A percentile compares a stretch with the other conserved stretches of the same genome.
Evolutionary conservation across 2,888 invertebrate genomes (phyloP).

Genomic region (Apotomis betuletana): DNA sequence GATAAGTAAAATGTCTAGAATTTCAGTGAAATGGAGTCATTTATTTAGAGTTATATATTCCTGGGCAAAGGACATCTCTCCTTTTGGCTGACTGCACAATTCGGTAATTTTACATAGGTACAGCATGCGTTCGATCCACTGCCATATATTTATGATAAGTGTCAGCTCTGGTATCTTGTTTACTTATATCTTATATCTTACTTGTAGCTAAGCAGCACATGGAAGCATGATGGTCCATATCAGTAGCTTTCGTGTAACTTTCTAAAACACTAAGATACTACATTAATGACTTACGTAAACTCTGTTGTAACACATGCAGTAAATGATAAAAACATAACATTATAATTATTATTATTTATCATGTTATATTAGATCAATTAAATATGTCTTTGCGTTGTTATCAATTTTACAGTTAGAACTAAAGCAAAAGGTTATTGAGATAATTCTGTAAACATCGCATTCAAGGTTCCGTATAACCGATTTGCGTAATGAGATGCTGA

Average conservation of each 20-base stretch:
- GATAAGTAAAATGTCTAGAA: no score
- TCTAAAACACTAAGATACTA: constrained; percentile 2
- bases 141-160: no score
- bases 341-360: constrained; percentile 32
- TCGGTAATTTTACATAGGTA: no score
- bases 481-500: constrained; percentile 31
- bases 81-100: no score
- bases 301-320: constrained; percentile 11
- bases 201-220: no score
- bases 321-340: constrained; percentile 24
- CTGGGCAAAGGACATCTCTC: no score
- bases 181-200: no score
- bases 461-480: constrained; percentile 53
- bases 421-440: constrained; percentile 73
- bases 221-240: background rate
- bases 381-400: constrained; percentile 51
- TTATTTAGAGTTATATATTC: no score
- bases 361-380: constrained; percentile 31
- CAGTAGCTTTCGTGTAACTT: constrained; percentile 9
- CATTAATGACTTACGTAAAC: constrained; percentile 4
- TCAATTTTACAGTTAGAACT: constrained; percentile 58
- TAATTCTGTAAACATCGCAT: constrained; percentile 60
- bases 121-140: no score
- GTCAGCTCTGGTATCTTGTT: no score
- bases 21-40: no score